phyloP scores from a whole-genome alignment of 2,797 vertebrate species.

The Tauraco hartlaubi region DNA sequence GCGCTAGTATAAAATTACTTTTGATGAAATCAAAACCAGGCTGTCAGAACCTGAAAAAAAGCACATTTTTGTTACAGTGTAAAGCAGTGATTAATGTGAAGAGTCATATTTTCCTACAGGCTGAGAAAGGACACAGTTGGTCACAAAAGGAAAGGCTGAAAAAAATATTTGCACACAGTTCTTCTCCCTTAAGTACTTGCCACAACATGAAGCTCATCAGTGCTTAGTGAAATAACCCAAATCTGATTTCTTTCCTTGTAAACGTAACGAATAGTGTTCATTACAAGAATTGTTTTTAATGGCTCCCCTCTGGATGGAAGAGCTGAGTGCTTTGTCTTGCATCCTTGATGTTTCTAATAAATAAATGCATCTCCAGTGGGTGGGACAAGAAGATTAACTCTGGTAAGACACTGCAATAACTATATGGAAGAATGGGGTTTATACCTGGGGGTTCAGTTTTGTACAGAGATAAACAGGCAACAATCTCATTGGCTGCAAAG shows the following conservation, averaged over 20 bases:
- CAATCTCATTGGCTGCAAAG: neutral
- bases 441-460: neutral
- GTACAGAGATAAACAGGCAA: neutral
- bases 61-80: neutral
- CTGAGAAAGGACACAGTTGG: neutral
- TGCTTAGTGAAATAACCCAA: neutral
- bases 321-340: fast-evolving
- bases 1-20: neutral
- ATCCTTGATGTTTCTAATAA: neutral
- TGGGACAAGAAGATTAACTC: neutral
- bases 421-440: neutral
- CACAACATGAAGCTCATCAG: neutral
- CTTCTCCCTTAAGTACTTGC: neutral
- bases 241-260: neutral
- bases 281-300: neutral
- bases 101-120: neutral
- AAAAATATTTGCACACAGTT: neutral
- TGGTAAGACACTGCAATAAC: neutral
- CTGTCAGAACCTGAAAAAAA: neutral
- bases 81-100: neutral
- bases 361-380: neutral
- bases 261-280: neutral
- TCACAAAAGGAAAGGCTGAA: neutral
- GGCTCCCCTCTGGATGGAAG: neutral
- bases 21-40: neutral